A percentile compares a stretch with the other conserved stretches of the same genome.
Evolutionary conservation across 2,113 vertebrate species (phyloP).

Genomic region (Tachuris rubrigastra): DNA sequence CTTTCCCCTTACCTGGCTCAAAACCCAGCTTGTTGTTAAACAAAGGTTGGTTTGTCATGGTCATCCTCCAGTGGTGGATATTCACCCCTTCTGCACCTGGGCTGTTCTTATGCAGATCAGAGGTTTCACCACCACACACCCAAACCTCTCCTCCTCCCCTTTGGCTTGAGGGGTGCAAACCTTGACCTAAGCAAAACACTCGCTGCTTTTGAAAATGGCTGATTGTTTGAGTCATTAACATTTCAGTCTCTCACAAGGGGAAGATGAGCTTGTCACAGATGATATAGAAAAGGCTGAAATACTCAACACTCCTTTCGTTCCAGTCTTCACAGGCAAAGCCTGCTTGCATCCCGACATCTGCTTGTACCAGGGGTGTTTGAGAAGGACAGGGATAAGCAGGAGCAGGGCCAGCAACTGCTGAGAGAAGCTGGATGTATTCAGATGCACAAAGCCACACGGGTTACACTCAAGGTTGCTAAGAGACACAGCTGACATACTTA

Average conservation of each 20-base stretch:
- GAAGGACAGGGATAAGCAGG: neutral
- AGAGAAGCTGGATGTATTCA: neutral
- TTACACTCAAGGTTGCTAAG: neutral
- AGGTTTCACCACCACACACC: neutral
- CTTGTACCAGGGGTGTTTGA: neutral
- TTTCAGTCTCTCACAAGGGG: neutral
- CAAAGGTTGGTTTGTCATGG: neutral
- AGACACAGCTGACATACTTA: neutral
- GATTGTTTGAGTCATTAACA: fast-evolving
- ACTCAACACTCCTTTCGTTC: neutral
- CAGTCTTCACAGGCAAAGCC: neutral
- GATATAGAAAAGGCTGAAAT: neutral
- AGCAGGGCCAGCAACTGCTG: neutral
- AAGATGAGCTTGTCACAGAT: neutral
- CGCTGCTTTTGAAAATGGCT: neutral
- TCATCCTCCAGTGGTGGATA: neutral
- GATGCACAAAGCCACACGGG: neutral
- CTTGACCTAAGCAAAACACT: neutral
- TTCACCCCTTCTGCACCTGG: neutral
- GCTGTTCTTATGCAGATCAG: neutral
- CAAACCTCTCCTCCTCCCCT: neutral
- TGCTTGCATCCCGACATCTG: neutral
- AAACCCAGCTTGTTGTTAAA: neutral
- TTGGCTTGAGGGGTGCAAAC: neutral
- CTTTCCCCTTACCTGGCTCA: neutral